phyloP scores from a whole-genome alignment of 2,113 vertebrate genomes.

The Polypterus bichir region DNA sequence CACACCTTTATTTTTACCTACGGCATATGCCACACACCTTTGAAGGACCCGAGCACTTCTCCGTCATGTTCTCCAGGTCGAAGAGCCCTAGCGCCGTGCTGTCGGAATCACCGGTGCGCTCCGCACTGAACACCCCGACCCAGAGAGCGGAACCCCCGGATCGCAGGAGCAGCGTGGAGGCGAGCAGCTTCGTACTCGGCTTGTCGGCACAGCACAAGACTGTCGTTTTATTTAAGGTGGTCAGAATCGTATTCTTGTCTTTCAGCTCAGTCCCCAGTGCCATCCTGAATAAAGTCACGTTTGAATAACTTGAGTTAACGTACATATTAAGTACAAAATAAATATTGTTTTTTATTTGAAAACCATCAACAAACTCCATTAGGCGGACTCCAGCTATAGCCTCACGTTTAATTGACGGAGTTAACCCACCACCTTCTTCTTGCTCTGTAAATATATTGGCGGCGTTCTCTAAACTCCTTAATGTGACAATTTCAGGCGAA shows the following conservation, averaged over 20 bases:
- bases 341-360: constrained; percentile 37
- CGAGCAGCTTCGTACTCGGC: constrained; percentile 38
- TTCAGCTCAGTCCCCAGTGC: rapidly evolving
- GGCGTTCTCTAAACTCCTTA: background rate
- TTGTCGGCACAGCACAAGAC: constrained; percentile 16
- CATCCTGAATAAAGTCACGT: constrained; percentile 32
- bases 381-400: rapidly evolving
- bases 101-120: constrained; percentile 7
- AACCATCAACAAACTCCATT: constrained; percentile 66
- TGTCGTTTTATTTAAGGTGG: constrained; percentile 19
- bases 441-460: constrained; percentile 2
- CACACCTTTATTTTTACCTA: no score
- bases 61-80: constrained; percentile 13
- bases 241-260: background rate
- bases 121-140: constrained; percentile 66
- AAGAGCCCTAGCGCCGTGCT: constrained; percentile 63
- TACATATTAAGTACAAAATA: constrained; percentile 38
- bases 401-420: background rate
- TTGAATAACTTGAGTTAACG: background rate
- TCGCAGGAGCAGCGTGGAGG: constrained; percentile 50
- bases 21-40: no score
- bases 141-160: constrained; percentile 41
- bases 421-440: no score
- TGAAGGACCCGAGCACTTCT: no score
- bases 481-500: rapidly evolving